Percentiles rank a stretch among this genome's conserved stretches.
Conservation (phyloP, 2,113 vertebrate species). For the Eurystomus gularis region DNA sequence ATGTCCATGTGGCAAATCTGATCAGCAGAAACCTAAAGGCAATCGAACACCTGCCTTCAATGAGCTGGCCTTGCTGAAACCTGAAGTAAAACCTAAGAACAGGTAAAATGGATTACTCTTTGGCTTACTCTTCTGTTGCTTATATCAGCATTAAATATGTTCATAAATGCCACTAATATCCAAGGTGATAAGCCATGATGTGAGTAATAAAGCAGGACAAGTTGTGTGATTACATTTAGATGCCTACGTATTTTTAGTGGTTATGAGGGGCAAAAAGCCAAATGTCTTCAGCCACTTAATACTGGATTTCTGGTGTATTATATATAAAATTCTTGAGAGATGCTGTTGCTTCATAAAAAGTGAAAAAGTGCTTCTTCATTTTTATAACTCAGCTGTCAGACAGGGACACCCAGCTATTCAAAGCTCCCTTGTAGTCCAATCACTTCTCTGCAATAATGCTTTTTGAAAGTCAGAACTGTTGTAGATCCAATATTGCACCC, state of each 20-base stretch:
- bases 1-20: slow-evolving; percentile 75
- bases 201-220: not conserved
- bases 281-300: not conserved
- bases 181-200: not conserved
- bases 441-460: not conserved
- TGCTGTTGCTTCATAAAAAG: not conserved
- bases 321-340: not conserved
- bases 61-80: slow-evolving; percentile 72
- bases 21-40: slow-evolving; percentile 83
- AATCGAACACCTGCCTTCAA: slow-evolving; percentile 79
- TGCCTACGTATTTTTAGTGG: not conserved
- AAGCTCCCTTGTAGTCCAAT: not conserved
- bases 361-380: not conserved
- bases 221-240: not conserved
- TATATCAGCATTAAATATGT: not conserved
- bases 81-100: slow-evolving; percentile 52
- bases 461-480: not conserved
- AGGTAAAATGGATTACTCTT: not conserved
- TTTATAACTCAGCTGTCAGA: not conserved
- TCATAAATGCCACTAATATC: not conserved
- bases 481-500: not conserved
- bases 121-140: not conserved
- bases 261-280: not conserved
- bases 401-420: not conserved
- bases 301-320: not conserved